Base-by-base conservation (phyloP, 2,888 invertebrate genomes). In the Conchocele bisecta region DNA sequence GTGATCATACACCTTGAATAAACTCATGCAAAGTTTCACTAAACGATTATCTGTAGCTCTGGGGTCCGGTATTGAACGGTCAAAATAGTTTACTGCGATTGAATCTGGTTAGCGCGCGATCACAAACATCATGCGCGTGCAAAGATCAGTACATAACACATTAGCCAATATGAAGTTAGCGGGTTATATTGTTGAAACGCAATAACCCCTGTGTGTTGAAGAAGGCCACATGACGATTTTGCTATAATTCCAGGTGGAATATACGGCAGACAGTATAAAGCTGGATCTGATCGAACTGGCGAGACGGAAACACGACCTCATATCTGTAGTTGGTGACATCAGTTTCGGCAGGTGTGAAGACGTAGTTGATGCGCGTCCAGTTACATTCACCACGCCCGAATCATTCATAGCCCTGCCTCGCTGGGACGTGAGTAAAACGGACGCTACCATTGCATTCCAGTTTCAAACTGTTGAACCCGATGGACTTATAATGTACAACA, bases 381-480 rank as follows among this genome's bases (percentile, higher is more conserved):
- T 98, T 81, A 97, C 97, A 1, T 97, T 98, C 91, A 95, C 96
- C 72, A 97, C 97, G 1, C 94, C 95, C 78, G 96, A 97, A 87
- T 96, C 98, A 9, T 88, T 82, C 69, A 83, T 90, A 54, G 85
- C 82, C 13, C 92, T 98, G 86, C 97, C 97, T 44, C 95, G 96
- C 61, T 97, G 97, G 97, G 96, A 97, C 90, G 78, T 83, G 2
- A 96, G 96, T 2, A 95, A 96, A 88, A 95, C 95, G 89, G 94
- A 83, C 28, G 97, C 97, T 71, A 96, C 95, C 29, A 95, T 98
- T 88, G 95, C 96, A 44, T 96, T 98, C 92, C 97, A 98, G 92
- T 97, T 99, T 89, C 94, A 98, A 74, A 98, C 98, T 48, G 97
- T 96, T 90, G 98, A 98, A 91, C 95, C 96, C 7, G 97, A 98